Base-by-base conservation (phyloP, 2,113 vertebrate genomes). In the Myrmecobius fasciatus region DNA sequence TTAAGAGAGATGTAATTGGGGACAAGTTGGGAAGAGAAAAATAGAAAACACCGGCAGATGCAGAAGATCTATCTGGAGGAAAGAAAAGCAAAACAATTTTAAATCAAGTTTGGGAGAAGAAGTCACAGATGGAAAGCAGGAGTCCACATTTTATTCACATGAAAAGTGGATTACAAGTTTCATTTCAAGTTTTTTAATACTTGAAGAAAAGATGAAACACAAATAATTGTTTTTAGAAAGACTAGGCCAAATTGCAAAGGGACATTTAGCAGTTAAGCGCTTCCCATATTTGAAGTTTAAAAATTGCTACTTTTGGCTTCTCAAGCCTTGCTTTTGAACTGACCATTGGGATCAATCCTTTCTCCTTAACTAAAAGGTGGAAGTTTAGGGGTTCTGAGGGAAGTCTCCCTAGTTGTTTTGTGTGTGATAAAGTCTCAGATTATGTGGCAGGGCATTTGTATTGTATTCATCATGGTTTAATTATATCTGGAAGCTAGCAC, bases 1-100 rank as follows among this genome's bases (percentile, higher is more conserved):
- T 92, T 97, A 96, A 97, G 96, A 94, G 90, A 97, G 97, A 96
- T 97, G 96, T 96, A 97, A 97, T 94, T 91, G 96, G 96, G 52
- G 94, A 97, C 92, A 96, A 97, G 90, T 94, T 97, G 93, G 53
- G 89, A 97, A 89, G 96, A 96, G 89, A 90, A 96, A 94, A 92
- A 92, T 94, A 89, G 94, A 97, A 97, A 97, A 92, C 88, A 95
- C 96, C 31, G 75, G 92, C 90, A 96, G 94, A 88, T 96, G 93
- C 52, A 97, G 67, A 90, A 88, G 67, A 83, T 24, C 17, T 43
- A 43, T 94, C 90, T 1, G 89, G 67, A 43, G 67, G n/a, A 96
- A 96, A 96, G 91, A n/a, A 49, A 92, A 97, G 94, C 90, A 83
- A n/a, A 52, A 26, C 49, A 24, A 51, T 93, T 96, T 47, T 91